Evolutionary conservation across 2,888 invertebrate species (phyloP).

Genomic region (Stratiomys singularior): DNA sequence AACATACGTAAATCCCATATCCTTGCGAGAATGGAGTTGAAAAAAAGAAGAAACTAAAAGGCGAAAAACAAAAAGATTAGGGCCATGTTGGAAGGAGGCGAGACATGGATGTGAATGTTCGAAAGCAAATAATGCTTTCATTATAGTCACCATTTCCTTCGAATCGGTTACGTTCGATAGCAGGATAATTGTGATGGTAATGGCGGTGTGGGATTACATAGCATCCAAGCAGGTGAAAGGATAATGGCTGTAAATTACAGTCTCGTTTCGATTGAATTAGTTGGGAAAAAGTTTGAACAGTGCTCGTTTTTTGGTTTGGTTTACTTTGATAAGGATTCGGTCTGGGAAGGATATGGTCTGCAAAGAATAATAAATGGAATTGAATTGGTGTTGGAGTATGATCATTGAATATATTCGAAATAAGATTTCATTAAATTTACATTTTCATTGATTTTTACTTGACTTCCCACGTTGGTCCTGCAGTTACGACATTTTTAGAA

Average conservation of each 20-base stretch:
- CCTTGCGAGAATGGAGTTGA: background rate
- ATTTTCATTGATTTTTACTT: too few species aligned
- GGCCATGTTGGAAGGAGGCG: too few species aligned
- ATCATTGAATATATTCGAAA: too few species aligned
- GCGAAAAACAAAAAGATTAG: too few species aligned
- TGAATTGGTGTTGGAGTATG: too few species aligned
- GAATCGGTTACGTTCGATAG: background rate
- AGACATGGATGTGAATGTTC: too few species aligned
- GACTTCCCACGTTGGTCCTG: too few species aligned
- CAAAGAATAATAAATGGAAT: too few species aligned
- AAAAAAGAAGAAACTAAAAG: background rate
- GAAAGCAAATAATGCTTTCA: background rate
- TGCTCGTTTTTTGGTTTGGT: background rate
- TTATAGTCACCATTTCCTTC: background rate
- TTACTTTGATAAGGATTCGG: background rate
- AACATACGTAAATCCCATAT: background rate
- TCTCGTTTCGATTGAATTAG: slow-evolving; percentile 23
- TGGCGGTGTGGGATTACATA: background rate
- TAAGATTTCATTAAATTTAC: too few species aligned
- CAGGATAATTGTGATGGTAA: background rate
- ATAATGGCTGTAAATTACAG: slow-evolving; percentile 21
- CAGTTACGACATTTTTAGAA: too few species aligned
- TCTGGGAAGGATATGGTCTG: too few species aligned
- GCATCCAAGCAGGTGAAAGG: background rate
- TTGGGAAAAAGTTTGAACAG: slow-evolving; percentile 23